phyloP scores from a whole-genome alignment of 2,888 invertebrate genomes.

The Ichneumoninae sp. region DNA sequence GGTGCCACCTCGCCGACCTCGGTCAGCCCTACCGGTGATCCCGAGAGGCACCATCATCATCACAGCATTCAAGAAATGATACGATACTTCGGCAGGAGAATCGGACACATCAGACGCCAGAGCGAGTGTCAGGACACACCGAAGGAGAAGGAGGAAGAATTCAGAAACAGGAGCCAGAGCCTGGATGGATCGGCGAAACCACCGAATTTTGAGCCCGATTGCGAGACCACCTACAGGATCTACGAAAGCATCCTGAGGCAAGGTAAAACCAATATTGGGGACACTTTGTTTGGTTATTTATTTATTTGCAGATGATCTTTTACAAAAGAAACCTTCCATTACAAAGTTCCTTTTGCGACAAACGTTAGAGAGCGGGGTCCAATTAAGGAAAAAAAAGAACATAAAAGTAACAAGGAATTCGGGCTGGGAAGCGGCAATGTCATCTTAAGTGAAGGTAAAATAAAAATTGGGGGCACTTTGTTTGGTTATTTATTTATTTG shows the following conservation, averaged over 20 bases:
- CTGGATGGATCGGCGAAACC: conserved; percentile 87
- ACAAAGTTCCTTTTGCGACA: no score
- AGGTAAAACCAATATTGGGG: conserved; percentile 85
- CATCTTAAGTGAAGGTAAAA: conserved; percentile 90
- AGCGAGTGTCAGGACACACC: conserved; percentile 87
- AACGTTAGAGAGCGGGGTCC: no score
- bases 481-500: no score
- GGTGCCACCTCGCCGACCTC: conserved; percentile 75
- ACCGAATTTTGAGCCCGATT: conserved; percentile 88
- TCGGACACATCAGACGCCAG: conserved; percentile 89
- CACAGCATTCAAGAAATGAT: conserved; percentile 92
- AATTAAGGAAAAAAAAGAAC: no score
- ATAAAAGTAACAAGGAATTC: no score
- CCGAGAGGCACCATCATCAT: conserved; percentile 85
- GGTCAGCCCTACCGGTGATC: conserved; percentile 77
- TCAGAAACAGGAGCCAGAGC: conserved; percentile 92
- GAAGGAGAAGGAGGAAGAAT: conserved; percentile 87
- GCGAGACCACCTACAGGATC: conserved; percentile 92
- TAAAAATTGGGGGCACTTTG: neutral
- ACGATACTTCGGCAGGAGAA: conserved; percentile 90
- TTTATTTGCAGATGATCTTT: neutral
- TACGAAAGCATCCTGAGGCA: conserved; percentile 91
- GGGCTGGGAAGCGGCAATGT: no score
- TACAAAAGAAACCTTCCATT: neutral
- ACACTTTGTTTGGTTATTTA: neutral